Evolutionary conservation across 2,888 invertebrate genomes (phyloP).

Genomic region (Scaptomyza polygonia): DNA sequence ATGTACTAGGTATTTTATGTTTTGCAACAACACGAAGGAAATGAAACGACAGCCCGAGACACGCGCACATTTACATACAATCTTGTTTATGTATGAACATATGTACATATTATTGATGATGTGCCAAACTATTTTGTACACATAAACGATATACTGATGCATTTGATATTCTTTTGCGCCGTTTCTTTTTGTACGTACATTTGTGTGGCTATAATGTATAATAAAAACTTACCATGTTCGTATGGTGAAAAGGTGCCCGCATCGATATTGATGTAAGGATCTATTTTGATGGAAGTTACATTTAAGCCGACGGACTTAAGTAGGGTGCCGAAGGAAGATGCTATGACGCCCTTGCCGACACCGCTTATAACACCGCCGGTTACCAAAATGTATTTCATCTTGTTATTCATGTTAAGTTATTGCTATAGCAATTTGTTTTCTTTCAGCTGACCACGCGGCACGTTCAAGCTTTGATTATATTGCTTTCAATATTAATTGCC

Average conservation of each 20-base stretch:
- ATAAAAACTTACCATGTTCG: conserved; percentile 94
- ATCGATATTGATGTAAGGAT: conserved; percentile 99
- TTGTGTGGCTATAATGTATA: background rate
- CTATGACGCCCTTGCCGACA: conserved; percentile 97
- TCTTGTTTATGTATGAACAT: background rate
- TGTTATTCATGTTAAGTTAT: background rate
- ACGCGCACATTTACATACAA: background rate
- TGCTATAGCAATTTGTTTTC: background rate
- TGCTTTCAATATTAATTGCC: conserved; percentile 1
- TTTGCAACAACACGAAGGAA: background rate
- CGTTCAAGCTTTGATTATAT: background rate
- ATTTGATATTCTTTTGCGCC: conserved; percentile 29
- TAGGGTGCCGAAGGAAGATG: conserved; percentile 97
- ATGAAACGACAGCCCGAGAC: background rate
- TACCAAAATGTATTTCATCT: conserved; percentile 99
- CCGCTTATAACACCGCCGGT: conserved; percentile 99
- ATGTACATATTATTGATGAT: conserved; percentile 18
- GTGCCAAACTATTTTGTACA: conserved; percentile 81
- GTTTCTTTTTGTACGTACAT: conserved; percentile 12
- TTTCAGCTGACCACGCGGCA: conserved; percentile 22
- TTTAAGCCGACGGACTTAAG: conserved; percentile 97
- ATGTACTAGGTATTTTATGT: background rate
- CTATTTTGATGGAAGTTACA: conserved; percentile 99
- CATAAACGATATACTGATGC: conserved; percentile 6
- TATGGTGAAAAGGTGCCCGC: conserved; percentile 99